Evolutionary conservation across 2,113 vertebrate species (phyloP), one percentile per base, ranked within the genome.

Genomic region (Psittacus erithacus): DNA sequence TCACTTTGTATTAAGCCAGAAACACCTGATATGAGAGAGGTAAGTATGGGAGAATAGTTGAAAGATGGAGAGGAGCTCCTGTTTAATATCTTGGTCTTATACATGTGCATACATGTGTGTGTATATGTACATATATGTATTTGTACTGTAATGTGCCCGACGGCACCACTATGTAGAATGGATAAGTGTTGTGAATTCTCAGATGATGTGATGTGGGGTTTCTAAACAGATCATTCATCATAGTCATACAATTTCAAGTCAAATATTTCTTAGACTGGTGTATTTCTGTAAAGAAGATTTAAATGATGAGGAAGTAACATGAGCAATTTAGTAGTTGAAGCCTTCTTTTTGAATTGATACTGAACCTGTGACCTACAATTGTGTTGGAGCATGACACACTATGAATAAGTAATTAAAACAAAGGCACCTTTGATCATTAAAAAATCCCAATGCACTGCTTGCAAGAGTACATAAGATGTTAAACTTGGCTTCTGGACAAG

Each of bases 401-500:
- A 38, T 49, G 49, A 65, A 23, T 27, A 87, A 94, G 19, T 64
- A 44, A 81, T 71, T 86, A 83, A 88, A 81, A 28, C 3, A 2
- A 88, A 90, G 79, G 8, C 14, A 82, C 11, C 39, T 93, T 68
- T 83, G 55, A 44, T 86, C 43, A 86, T 77, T 81, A 50, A 83
- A 60, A 92, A 74, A 29, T 83, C 59, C 59, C 47, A 67, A 17
- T 55, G 12, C 38, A 28, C 41, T 73, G 25, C 59, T 92, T 92
- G 14, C 33, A 59, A 50, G 15, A 77, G 28, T 74, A 65, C 38
- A 67, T 35, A 64, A 81, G 8, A 74, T 64, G 68, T 78, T 90
- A 90, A 95, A 74, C 20, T 88, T 93, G 82, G 90, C 59, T 87
- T 93, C 47, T 68, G 46, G 46, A 74, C 79, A 93, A 71, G 23